A percentile compares a stretch with the other conserved stretches of the same genome.
Evolutionary conservation across 2,797 vertebrate species (phyloP).

Genomic region (Astyanax mexicanus): DNA sequence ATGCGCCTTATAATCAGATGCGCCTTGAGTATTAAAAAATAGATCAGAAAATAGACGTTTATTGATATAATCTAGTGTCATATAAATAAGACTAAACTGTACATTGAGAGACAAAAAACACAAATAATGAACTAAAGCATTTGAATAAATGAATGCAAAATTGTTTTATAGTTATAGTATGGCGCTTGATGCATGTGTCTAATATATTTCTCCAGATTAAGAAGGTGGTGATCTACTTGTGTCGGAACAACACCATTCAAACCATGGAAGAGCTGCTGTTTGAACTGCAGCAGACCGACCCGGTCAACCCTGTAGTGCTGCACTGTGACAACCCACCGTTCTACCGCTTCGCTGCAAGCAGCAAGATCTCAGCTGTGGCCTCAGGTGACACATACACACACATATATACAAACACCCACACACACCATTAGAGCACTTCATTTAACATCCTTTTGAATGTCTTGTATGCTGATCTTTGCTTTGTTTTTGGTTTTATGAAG

Average conservation of each 20-base stretch:
- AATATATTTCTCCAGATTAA: constrained; percentile 85
- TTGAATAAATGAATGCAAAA: too few species aligned
- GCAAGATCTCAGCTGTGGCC: constrained; percentile 91
- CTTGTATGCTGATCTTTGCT: neutral
- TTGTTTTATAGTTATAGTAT: too few species aligned
- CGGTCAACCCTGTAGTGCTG: constrained; percentile 95
- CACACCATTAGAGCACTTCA: neutral
- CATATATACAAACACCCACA: constrained; percentile 5
- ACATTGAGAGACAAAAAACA: neutral
- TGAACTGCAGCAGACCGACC: constrained; percentile 97
- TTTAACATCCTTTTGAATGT: neutral
- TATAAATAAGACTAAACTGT: too few species aligned
- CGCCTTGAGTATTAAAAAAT: too few species aligned
- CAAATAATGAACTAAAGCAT: too few species aligned
- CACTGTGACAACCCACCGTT: constrained; percentile 98
- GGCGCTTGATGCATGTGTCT: neutral
- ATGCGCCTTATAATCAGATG: too few species aligned
- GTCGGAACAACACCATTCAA: constrained; percentile 98
- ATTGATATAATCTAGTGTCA: too few species aligned
- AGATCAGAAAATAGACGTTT: too few species aligned
- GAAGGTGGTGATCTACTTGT: constrained; percentile 96
- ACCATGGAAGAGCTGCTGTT: constrained; percentile 99
- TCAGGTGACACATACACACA: constrained; percentile 81
- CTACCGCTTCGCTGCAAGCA: constrained; percentile 95
- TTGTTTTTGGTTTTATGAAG: constrained; percentile 68